Percentiles rank a stretch among this genome's conserved stretches.
These are phyloP conservation scores for Hymenochirus boettgeri DNA, from an alignment of 2,113 vertebrate genomes.

Conservation along the genomic window DNA sequence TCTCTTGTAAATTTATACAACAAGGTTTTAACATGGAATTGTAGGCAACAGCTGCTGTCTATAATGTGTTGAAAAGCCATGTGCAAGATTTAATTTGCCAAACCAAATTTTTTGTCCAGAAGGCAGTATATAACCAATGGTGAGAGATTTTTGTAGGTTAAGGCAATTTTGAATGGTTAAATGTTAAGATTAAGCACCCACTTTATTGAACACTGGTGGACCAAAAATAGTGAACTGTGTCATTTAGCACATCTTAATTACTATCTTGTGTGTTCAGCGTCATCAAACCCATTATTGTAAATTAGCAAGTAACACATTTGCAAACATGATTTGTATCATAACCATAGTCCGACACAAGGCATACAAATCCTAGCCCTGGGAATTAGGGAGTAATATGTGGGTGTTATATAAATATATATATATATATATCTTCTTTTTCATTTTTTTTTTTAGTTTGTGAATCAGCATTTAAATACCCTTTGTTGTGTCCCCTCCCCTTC, in stretches of 20 bases:
- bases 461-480: slow-evolving; percentile 76
- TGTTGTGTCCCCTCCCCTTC: slow-evolving; percentile 39
- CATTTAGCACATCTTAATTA: slow-evolving; percentile 67
- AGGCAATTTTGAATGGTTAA: slow-evolving; percentile 64
- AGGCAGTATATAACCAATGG: slow-evolving; percentile 78
- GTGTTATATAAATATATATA: too few relatives aligned
- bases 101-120: slow-evolving; percentile 77
- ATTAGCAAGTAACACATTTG: slow-evolving; percentile 71
- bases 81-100: slow-evolving; percentile 89
- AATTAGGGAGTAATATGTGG: slow-evolving; percentile 66
- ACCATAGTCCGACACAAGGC: slow-evolving; percentile 67
- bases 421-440: slow-evolving; percentile 65
- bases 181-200: slow-evolving; percentile 65
- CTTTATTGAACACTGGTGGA: slow-evolving; percentile 74
- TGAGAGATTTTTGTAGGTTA: slow-evolving; percentile 67
- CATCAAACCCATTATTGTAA: slow-evolving; percentile 78
- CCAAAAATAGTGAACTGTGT: slow-evolving; percentile 77
- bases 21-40: slow-evolving; percentile 92
- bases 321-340: slow-evolving; percentile 67
- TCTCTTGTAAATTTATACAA: slow-evolving; percentile 90
- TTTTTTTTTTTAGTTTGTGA: slow-evolving; percentile 64
- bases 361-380: slow-evolving; percentile 73
- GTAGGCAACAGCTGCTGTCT: slow-evolving; percentile 79
- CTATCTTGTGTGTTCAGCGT: slow-evolving; percentile 69
- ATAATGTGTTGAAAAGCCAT: slow-evolving; percentile 85